Evolutionary conservation across 1,140 invertebrate species (phyloP).

Genomic region (Paracyclopina nana): DNA sequence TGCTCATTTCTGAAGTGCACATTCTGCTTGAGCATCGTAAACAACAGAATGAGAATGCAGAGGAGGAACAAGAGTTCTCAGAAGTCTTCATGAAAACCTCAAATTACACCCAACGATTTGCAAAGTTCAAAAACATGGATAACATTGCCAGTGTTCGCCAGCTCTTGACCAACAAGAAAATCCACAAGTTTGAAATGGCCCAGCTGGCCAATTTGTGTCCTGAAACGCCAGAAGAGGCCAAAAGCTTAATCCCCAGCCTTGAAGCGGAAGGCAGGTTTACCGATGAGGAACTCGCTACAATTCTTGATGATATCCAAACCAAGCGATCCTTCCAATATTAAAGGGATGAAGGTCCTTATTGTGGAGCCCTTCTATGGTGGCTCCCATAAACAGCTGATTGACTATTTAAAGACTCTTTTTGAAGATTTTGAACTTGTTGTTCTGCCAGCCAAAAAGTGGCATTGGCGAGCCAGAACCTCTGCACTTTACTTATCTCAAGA

Average conservation of each 20-base stretch:
- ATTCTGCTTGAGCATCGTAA: constrained; percentile 94
- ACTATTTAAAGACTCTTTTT: constrained; percentile 28
- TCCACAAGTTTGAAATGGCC: constrained; percentile 97
- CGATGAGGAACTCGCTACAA: constrained; percentile 79
- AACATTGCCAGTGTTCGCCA: constrained; percentile 86
- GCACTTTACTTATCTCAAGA: constrained; percentile 39
- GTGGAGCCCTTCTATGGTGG: constrained; percentile 48
- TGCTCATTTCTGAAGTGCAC: constrained; percentile 93
- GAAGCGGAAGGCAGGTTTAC: constrained; percentile 76
- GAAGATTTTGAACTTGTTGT: constrained; percentile 31
- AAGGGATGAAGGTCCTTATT: constrained; percentile 24
- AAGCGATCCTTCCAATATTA: constrained; percentile 92
- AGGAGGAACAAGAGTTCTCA: constrained; percentile 94
- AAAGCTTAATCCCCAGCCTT: constrained; percentile 33
- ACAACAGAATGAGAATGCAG: constrained; percentile 88
- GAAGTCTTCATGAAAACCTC: constrained; percentile 97
- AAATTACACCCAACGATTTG: constrained; percentile 84
- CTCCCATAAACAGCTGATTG: constrained; percentile 45
- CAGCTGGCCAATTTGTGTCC: constrained; percentile 93
- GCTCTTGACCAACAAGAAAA: constrained; percentile 75
- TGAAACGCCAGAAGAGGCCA: constrained; percentile 73
- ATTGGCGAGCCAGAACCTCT: constrained; percentile 47
- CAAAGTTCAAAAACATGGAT: constrained; percentile 94
- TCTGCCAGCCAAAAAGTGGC: constrained; percentile 51
- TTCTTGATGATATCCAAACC: constrained; percentile 91